These are phyloP conservation scores for Notechis scutatus DNA, from an alignment of 2,113 vertebrate species.

Conservation along the genomic window DNA sequence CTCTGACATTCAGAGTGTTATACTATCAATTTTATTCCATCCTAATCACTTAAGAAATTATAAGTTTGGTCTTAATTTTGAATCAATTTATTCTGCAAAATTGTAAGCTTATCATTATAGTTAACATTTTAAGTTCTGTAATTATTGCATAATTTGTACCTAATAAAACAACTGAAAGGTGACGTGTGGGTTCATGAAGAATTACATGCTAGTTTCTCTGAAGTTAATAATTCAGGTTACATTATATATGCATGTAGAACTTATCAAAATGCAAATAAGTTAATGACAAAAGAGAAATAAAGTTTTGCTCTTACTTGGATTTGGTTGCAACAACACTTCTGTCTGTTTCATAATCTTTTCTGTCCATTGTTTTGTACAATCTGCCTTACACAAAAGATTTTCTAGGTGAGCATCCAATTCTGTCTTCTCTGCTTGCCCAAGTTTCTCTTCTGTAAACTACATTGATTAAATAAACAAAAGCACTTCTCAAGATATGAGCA, in stretches of 20 bases:
- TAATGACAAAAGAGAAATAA: conserved; percentile 13
- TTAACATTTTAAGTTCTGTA: not conserved
- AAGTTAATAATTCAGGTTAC: not conserved
- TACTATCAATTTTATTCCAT: not conserved
- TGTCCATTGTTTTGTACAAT: conserved; percentile 94
- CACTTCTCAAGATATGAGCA: not conserved
- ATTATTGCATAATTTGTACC: not conserved
- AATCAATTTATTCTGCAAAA: not conserved
- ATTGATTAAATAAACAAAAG: conserved; percentile 31
- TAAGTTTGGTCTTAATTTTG: not conserved
- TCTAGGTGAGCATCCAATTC: conserved; percentile 97
- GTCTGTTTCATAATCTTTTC: conserved; percentile 97
- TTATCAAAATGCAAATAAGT: not conserved
- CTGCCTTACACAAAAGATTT: conserved; percentile 91
- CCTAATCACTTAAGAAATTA: not conserved
- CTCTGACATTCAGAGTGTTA: not conserved
- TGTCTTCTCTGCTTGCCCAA: conserved; percentile 97
- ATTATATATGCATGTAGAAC: not conserved
- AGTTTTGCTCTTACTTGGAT: conserved; percentile 85
- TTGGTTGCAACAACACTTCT: conserved; percentile 93
- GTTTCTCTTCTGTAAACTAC: conserved; percentile 98
- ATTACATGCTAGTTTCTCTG: not conserved
- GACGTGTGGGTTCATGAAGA: not conserved
- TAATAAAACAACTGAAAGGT: not conserved
- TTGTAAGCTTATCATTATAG: not conserved